These are phyloP conservation scores for Cariama cristata DNA, from an alignment of 2,113 vertebrate species.

Conservation along the genomic window DNA sequence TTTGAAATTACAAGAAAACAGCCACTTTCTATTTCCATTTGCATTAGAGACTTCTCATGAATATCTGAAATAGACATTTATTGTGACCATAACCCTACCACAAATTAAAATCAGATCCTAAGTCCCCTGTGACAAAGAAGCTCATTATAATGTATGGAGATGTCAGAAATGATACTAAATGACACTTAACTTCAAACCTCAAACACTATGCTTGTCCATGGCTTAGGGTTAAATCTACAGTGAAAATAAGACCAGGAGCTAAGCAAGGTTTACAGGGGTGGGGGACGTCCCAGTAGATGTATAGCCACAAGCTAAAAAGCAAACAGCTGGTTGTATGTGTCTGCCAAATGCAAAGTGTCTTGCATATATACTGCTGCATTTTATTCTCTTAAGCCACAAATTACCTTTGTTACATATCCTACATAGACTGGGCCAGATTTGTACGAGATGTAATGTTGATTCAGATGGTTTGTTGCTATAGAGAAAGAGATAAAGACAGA, in stretches of 20 bases:
- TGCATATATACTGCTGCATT: neutral
- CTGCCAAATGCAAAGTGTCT: conserved; percentile 35
- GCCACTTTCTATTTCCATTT: conserved; percentile 65
- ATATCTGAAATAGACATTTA: conserved; percentile 73
- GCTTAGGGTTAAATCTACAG: conserved; percentile 41
- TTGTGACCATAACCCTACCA: conserved; percentile 68
- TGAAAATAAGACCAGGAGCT: conserved; percentile 70
- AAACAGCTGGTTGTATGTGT: conserved; percentile 41
- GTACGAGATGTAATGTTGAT: neutral
- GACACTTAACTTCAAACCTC: conserved; percentile 61
- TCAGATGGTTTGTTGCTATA: conserved; percentile 8
- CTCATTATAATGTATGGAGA: conserved; percentile 66
- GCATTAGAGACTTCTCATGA: conserved; percentile 29
- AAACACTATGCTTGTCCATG: conserved; percentile 48
- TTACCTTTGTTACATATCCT: conserved; percentile 3
- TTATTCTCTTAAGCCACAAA: neutral
- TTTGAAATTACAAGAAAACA: conserved; percentile 32
- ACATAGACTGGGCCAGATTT: neutral
- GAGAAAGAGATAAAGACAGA: neutral
- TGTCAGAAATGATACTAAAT: conserved; percentile 73
- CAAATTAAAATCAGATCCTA: conserved; percentile 79
- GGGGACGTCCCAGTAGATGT: neutral
- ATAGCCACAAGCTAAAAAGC: conserved; percentile 50
- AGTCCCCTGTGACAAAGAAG: conserved; percentile 57
- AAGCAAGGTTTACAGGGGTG: conserved; percentile 24